Evolutionary conservation across 2,113 vertebrate species (phyloP).

Genomic region (Arenaria interpres): DNA sequence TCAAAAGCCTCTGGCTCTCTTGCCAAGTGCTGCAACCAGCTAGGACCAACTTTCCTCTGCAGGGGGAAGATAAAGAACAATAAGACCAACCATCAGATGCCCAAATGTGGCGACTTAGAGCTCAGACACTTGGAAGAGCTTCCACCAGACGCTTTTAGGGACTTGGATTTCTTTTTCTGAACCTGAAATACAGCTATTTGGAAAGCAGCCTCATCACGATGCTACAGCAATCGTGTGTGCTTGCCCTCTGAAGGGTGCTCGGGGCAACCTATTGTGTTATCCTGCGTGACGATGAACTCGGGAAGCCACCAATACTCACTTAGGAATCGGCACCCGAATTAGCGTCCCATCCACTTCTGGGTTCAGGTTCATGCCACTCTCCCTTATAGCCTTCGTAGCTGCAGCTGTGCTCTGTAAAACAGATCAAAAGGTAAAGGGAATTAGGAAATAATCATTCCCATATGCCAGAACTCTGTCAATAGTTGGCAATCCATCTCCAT

Average conservation of each 20-base stretch:
- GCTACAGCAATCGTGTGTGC: accelerated
- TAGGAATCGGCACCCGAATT: constrained; percentile 92
- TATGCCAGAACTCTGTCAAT: constrained; percentile 79
- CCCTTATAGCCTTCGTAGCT: constrained; percentile 87
- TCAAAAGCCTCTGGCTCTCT: not conserved
- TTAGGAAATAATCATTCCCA: constrained; percentile 88
- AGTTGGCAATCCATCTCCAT: constrained; percentile 81
- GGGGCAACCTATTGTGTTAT: accelerated
- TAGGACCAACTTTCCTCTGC: not conserved
- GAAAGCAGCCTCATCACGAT: not conserved
- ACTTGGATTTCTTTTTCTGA: not conserved
- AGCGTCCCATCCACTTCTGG: constrained; percentile 91
- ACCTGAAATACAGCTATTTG: not conserved
- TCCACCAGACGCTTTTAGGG: not conserved
- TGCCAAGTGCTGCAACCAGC: not conserved
- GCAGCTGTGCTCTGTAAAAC: constrained; percentile 88
- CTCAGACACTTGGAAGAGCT: not conserved
- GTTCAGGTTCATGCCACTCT: constrained; percentile 96
- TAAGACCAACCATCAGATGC: not conserved
- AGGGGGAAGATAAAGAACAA: not conserved
- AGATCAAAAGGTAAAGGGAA: constrained; percentile 81
- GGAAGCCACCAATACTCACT: constrained; percentile 80
- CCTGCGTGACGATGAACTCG: not conserved
- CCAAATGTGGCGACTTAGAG: not conserved
- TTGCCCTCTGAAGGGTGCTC: not conserved